Evolutionary conservation across 2,113 vertebrate species (phyloP).

Genomic region (Panurus biarmicus): DNA sequence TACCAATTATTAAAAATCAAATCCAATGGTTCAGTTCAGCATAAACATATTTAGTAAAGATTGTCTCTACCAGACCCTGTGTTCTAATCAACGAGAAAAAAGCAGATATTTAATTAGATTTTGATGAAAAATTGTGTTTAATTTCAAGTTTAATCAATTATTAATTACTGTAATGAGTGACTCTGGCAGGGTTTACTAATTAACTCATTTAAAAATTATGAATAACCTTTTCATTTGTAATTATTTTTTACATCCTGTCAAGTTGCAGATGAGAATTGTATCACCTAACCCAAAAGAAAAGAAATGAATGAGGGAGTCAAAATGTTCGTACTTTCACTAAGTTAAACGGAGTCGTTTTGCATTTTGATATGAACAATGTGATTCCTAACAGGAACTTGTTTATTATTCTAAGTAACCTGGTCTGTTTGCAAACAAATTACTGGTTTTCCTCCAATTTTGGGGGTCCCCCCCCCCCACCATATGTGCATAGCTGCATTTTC

Average conservation of each 20-base stretch:
- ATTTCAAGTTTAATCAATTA: conserved; percentile 99
- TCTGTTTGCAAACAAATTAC: neutral
- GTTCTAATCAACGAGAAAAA: conserved; percentile 84
- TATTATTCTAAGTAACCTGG: neutral
- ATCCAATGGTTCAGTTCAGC: conserved; percentile 71
- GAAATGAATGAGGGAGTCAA: neutral
- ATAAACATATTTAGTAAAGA: conserved; percentile 86
- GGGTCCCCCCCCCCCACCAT: accelerated
- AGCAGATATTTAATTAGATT: conserved; percentile 92
- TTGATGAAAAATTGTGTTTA: conserved; percentile 99
- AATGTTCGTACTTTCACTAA: neutral
- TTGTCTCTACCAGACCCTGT: conserved; percentile 72
- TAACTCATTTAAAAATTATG: conserved; percentile 94
- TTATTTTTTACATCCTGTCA: conserved; percentile 77
- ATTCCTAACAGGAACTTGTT: neutral
- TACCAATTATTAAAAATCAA: conserved; percentile 79
- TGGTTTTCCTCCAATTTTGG: neutral
- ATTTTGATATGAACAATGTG: neutral
- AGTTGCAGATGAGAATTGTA: conserved; percentile 60
- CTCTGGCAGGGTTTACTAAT: conserved; percentile 90
- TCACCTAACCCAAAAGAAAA: conserved; percentile 26
- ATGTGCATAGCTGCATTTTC: neutral
- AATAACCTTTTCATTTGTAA: conserved; percentile 91
- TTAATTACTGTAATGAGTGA: conserved; percentile 91
- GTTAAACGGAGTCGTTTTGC: neutral